phyloP scores from a whole-genome alignment of 2,888 invertebrate species.

The Cheilosia grossa region DNA sequence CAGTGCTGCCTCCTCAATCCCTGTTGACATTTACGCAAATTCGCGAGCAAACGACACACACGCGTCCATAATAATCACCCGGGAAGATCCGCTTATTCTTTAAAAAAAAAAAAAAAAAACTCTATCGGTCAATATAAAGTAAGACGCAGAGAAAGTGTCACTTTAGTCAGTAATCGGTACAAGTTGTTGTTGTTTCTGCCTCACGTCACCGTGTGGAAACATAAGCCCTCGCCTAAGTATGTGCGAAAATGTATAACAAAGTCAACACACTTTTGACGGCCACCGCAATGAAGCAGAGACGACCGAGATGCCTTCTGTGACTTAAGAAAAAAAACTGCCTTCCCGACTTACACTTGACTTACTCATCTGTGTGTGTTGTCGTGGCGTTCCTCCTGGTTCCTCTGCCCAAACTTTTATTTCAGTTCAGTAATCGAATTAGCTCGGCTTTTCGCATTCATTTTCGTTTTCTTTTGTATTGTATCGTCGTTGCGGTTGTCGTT shows the following conservation, averaged over 20 bases:
- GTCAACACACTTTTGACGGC: conserved; percentile 66
- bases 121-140: conserved; percentile 55
- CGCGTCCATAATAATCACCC: conserved; percentile 47
- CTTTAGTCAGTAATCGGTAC: conserved; percentile 17
- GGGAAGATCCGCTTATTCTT: neutral
- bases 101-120: conserved; percentile 19
- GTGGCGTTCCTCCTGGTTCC: neutral
- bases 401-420: conserved; percentile 20
- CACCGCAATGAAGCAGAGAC: neutral
- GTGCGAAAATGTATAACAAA: conserved; percentile 69
- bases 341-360: conserved; percentile 55
- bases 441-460: conserved; percentile 55
- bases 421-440: conserved; percentile 65
- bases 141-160: conserved; percentile 45
- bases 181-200: conserved; percentile 37
- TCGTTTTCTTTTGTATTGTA: conserved; percentile 38
- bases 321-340: conserved; percentile 38
- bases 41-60: conserved; percentile 48
- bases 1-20: too few relatives aligned
- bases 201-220: conserved; percentile 26
- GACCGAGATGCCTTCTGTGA: conserved; percentile 19
- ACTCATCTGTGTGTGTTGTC: neutral
- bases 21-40: conserved; percentile 61
- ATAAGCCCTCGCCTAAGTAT: conserved; percentile 58
- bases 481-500: conserved; percentile 6